Percentiles rank a stretch among this genome's conserved stretches.
Conservation (phyloP, 2,797 vertebrate species). For the Falco concolor region DNA sequence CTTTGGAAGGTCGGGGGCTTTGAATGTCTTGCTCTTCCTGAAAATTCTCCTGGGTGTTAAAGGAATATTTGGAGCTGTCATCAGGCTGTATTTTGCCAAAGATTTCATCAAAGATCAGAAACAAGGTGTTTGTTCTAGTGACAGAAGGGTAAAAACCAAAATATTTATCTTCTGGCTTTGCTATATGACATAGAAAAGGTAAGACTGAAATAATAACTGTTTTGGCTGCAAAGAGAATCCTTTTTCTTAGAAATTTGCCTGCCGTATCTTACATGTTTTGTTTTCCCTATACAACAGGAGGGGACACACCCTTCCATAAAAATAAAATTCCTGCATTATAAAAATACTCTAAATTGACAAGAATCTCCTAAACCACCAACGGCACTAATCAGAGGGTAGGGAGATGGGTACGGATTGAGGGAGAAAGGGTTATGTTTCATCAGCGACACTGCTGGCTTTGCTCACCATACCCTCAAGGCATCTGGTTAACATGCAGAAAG, state of each 20-base stretch:
- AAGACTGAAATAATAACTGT: background rate
- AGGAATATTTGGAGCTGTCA: background rate
- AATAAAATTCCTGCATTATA: background rate
- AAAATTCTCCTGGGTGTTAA: background rate
- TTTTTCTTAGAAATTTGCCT: background rate
- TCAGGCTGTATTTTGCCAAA: background rate
- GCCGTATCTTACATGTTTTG: background rate
- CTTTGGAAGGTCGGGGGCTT: background rate
- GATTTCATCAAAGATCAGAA: background rate
- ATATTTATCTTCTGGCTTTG: background rate
- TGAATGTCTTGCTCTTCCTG: background rate
- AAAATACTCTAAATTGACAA: background rate
- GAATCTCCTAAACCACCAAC: background rate
- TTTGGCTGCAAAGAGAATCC: background rate
- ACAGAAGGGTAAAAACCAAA: background rate
- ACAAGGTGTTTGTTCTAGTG: background rate
- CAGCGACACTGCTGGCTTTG: background rate
- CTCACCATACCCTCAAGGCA: background rate
- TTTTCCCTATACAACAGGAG: background rate
- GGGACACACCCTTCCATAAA: background rate
- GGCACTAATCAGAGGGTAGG: background rate
- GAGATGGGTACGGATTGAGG: background rate
- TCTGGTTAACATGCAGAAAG: background rate
- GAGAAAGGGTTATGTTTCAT: background rate
- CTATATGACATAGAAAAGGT: background rate